phyloP scores from a whole-genome alignment of 2,888 invertebrate genomes.

The Fragum fragum region DNA sequence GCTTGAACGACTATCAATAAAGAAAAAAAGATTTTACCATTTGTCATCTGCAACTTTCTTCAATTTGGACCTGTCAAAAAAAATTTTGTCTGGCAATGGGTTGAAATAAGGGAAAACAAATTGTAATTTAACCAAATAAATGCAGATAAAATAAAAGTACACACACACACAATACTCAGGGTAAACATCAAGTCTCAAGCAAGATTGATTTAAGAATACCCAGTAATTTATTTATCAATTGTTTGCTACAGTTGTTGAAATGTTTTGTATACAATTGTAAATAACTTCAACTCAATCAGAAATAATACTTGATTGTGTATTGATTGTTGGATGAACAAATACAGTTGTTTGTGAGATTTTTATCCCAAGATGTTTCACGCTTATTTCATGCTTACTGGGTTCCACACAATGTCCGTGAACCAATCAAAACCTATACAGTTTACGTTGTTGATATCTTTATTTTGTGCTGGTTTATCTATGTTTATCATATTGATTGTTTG shows the following conservation, averaged over 20 bases:
- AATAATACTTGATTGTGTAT: conserved; percentile 5
- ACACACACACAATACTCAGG: no score
- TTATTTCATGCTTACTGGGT: conserved; percentile 30
- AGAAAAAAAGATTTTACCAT: no score
- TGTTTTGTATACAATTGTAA: conserved; percentile 1
- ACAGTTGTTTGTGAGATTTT: conserved; percentile 38
- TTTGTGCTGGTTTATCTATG: conserved; percentile 2
- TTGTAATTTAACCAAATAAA: no score
- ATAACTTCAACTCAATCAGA: not conserved
- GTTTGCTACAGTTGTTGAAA: conserved; percentile 26
- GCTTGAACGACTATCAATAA: no score
- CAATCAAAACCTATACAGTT: not conserved
- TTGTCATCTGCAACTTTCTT: no score
- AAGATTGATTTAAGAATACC: not conserved
- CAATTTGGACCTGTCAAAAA: no score
- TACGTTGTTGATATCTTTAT: conserved; percentile 7
- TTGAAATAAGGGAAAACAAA: no score
- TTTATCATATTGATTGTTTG: not conserved
- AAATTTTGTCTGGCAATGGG: no score
- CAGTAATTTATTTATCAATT: not conserved
- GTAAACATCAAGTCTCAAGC: not conserved
- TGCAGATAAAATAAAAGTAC: no score
- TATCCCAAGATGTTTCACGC: conserved; percentile 46
- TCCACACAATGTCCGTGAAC: not conserved
- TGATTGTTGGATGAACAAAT: conserved; percentile 19